Base-by-base conservation (phyloP, 2,888 invertebrate genomes). In the Dicranocentrus wangi region DNA sequence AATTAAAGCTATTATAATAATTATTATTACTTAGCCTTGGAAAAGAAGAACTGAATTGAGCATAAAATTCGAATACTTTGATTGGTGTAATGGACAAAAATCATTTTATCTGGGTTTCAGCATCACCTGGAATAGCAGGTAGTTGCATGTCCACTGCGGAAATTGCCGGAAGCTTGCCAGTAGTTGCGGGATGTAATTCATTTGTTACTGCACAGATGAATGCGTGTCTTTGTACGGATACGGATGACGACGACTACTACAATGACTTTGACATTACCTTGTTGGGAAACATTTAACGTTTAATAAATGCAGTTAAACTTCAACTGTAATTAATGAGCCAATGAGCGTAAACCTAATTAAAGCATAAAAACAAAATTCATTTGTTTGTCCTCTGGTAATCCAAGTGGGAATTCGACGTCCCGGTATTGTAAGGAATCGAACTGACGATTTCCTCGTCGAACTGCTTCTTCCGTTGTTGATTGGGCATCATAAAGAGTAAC, bases 391-490 rank as follows among this genome's bases (percentile, higher is more conserved):
- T 80, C 79, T 2, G 66, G 42, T 10, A 68, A 32, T 7, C 79
- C 79, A 1, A 80, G 21, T 13, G 79, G 72, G 32, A 72, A 80
- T 23, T 80, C 79, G 10, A 51, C 32, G 10, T 80, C 79, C 7
- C 51, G 43, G 28, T 58, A 66, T 8, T 55, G 66, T 32, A 47
- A 23, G 17, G 55, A 28, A 2, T 72, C 66, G 58, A 60, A 80
- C 19, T 83, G 71, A n/a, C 39, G 68, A 1, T 58, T 61, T 32
- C 76, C 72, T 27, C 76, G 60, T 39, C 60, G 66, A 13, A 80
- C 55, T 3, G 70, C 75, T 27, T 81, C 80, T 51, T 79, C 79
- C 13, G 72, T 81, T 61, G 72, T 73, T n/a, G 66, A 72, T 15
- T 73, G 81, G 15, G 77, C 43, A 32, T 76, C 73, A 19, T 71